Percentiles rank a stretch among this genome's conserved stretches.
These are phyloP conservation scores for Pangasius mekongensis DNA, from an alignment of 2,797 vertebrate species.

Conservation along the genomic window DNA sequence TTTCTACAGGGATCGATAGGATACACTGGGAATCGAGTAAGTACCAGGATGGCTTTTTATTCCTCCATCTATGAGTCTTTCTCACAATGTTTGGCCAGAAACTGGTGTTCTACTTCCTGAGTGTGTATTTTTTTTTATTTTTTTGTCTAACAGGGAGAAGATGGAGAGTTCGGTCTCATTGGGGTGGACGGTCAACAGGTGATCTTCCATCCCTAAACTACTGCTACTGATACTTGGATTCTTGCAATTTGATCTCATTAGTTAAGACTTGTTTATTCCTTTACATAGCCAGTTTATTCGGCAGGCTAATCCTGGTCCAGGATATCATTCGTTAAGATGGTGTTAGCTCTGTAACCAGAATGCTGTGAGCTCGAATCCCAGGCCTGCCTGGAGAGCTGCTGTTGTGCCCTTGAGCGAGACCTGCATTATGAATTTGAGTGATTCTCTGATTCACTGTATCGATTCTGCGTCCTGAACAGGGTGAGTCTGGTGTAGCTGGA, in stretches of 20 bases:
- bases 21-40: conserved; percentile 79
- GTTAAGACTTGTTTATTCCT: neutral
- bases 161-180: conserved; percentile 78
- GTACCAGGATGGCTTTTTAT: conserved; percentile 48
- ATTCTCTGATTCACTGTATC: neutral
- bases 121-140: neutral
- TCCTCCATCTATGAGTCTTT: neutral
- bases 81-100: neutral
- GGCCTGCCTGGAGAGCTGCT: neutral
- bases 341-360: neutral
- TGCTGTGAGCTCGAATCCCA: neutral
- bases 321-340: neutral
- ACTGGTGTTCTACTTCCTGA: neutral
- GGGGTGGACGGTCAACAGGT: conserved; percentile 84
- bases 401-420: neutral
- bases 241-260: neutral
- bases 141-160: conserved; percentile 74
- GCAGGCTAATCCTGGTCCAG: neutral
- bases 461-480: conserved; percentile 68
- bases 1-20: conserved; percentile 78
- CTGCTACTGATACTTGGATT: neutral
- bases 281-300: neutral
- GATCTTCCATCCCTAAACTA: neutral
- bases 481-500: conserved; percentile 72
- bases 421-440: neutral